These are phyloP conservation scores for Apostichopus parvimensis DNA, from an alignment of 35 echinoderm and acorn worm genomes.

Conservation along the genomic window DNA sequence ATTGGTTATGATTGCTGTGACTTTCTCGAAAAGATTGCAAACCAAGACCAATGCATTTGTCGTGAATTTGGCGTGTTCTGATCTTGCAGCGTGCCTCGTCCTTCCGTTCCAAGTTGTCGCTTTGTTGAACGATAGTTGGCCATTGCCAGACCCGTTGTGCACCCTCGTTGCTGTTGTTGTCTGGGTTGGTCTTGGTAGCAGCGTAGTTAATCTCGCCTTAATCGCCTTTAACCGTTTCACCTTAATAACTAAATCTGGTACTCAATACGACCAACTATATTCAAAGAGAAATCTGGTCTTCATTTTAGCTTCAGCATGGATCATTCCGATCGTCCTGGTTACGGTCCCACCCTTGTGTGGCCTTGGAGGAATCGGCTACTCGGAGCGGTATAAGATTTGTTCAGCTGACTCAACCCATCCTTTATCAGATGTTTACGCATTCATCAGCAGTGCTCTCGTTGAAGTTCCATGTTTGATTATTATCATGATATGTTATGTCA, in stretches of 20 bases:
- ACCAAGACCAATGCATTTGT: constrained; percentile 78
- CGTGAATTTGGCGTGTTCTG: constrained; percentile 71
- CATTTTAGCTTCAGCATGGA: constrained; percentile 64
- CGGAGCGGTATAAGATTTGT: constrained; percentile 69
- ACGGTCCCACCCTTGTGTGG: constrained; percentile 35
- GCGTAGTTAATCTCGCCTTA: constrained; percentile 59
- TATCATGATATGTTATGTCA: constrained; percentile 68
- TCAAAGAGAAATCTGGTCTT: constrained; percentile 52
- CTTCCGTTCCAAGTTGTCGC: constrained; percentile 55
- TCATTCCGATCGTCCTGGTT: constrained; percentile 54
- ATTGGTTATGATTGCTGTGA: constrained; percentile 69
- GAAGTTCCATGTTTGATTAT: constrained; percentile 61
- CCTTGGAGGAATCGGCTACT: constrained; percentile 67
- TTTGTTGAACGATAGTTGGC: constrained; percentile 66
- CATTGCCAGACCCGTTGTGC: constrained; percentile 54
- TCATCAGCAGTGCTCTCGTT: constrained; percentile 56
- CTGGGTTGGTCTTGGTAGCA: constrained; percentile 47
- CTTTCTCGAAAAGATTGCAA: constrained; percentile 63
- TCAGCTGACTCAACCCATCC: constrained; percentile 39
- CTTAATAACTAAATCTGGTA: constrained; percentile 62
- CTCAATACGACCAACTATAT: constrained; percentile 62
- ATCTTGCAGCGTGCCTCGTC: constrained; percentile 51
- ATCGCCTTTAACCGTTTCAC: constrained; percentile 75
- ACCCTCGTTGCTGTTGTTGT: constrained; percentile 52
- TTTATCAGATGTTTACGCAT: constrained; percentile 42